Evolutionary conservation across 2,113 vertebrate genomes (phyloP).

Genomic region (Panthera uncia): DNA sequence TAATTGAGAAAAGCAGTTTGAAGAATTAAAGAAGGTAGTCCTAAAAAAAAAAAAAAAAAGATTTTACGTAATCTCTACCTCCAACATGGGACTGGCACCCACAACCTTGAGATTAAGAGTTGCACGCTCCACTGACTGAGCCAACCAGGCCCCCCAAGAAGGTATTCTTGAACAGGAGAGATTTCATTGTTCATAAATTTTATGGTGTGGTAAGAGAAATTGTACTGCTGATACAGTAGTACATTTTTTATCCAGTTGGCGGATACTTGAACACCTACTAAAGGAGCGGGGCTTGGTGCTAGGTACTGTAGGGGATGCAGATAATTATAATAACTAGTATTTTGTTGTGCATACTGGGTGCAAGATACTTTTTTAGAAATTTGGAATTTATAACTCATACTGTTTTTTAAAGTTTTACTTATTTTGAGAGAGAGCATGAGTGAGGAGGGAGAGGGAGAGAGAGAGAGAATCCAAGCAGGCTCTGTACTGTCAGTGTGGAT

Average conservation of each 20-base stretch:
- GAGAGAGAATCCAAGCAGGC: too few relatives aligned
- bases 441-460: too few relatives aligned
- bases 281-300: conserved; percentile 1
- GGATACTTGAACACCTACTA: not conserved
- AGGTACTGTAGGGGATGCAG: not conserved
- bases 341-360: not conserved
- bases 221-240: not conserved
- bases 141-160: not conserved
- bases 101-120: not conserved
- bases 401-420: not conserved
- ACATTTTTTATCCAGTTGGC: not conserved
- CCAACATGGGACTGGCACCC: not conserved
- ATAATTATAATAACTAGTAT: not conserved
- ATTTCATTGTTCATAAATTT: not conserved
- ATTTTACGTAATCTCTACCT: not conserved
- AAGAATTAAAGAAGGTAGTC: not conserved
- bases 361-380: not conserved
- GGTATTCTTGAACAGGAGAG: not conserved
- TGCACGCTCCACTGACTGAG: not conserved
- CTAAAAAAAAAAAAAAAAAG: too few relatives aligned
- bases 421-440: too few relatives aligned
- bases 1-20: not conserved
- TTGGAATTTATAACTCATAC: not conserved
- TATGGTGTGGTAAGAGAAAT: not conserved
- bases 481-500: too few relatives aligned